These are phyloP conservation scores for Xenops minutus DNA, from an alignment of 2,797 vertebrate genomes.

Conservation along the genomic window DNA sequence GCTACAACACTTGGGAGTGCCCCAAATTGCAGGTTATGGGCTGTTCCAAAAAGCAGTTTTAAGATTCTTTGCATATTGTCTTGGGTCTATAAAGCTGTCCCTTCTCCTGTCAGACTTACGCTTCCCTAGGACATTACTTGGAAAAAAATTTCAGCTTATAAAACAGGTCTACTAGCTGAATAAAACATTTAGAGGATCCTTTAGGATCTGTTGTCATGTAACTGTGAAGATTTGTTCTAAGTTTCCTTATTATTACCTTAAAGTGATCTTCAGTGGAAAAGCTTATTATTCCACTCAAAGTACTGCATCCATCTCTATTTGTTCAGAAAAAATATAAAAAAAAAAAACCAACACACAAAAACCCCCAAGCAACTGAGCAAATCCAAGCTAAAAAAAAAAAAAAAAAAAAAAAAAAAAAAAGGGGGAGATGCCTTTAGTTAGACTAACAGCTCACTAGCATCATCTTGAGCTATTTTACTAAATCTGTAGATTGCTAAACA, in stretches of 20 bases:
- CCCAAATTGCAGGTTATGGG: not conserved
- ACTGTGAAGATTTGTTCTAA: not conserved
- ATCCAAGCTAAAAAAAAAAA: not conserved
- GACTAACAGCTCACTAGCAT: not conserved
- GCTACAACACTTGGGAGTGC: not conserved
- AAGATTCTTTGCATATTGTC: not conserved
- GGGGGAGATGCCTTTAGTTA: not conserved
- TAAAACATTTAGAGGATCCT: not conserved
- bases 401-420: not conserved
- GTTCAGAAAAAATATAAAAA: not conserved
- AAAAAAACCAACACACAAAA: not conserved
- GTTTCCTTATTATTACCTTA: not conserved
- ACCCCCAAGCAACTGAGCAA: not conserved
- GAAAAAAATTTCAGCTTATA: conserved; percentile 29
- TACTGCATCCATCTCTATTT: not conserved
- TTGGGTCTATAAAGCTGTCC: not conserved
- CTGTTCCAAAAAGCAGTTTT: not conserved
- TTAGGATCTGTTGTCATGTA: not conserved
- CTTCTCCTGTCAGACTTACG: not conserved
- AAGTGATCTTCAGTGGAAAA: not conserved
- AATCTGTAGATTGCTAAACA: not conserved
- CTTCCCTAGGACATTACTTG: not conserved
- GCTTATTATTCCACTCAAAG: not conserved
- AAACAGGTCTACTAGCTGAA: conserved; percentile 5
- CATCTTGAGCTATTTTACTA: not conserved